Conservation (phyloP, 1,140 invertebrate species). For the Chironomus tepperi region DNA sequence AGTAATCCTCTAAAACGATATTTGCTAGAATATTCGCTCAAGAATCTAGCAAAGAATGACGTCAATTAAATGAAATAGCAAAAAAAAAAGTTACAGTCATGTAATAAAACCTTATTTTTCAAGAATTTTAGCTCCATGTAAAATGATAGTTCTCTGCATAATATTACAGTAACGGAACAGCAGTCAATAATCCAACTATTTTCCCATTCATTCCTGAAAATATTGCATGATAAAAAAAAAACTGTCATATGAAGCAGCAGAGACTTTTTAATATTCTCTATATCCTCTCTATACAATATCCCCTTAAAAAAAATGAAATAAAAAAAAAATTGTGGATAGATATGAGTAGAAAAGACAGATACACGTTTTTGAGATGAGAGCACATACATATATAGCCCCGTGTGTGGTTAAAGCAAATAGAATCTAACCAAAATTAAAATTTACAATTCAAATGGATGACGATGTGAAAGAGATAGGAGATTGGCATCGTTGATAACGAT, state of each 20-base stretch:
- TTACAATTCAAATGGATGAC: slow-evolving; percentile 20
- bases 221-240: neutral
- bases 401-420: slow-evolving; percentile 18
- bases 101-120: too few species aligned
- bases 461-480: neutral
- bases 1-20: too few species aligned
- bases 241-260: neutral
- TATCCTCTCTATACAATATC: neutral
- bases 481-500: neutral
- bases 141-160: too few species aligned
- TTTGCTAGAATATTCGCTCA: too few species aligned
- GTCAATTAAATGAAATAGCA: too few species aligned
- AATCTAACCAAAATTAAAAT: slow-evolving; percentile 24
- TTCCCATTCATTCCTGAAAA: neutral
- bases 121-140: too few species aligned
- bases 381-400: neutral
- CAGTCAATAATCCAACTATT: too few species aligned
- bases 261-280: slow-evolving; percentile 20
- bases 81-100: too few species aligned
- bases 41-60: too few species aligned
- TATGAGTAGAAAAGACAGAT: neutral
- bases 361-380: neutral
- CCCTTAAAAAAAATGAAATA: neutral
- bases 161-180: too few species aligned
- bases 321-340: neutral